Evolutionary conservation across 2,797 vertebrate species (phyloP), one percentile per base, ranked within the genome.

Genomic region (Sebastes hopkinsi): DNA sequence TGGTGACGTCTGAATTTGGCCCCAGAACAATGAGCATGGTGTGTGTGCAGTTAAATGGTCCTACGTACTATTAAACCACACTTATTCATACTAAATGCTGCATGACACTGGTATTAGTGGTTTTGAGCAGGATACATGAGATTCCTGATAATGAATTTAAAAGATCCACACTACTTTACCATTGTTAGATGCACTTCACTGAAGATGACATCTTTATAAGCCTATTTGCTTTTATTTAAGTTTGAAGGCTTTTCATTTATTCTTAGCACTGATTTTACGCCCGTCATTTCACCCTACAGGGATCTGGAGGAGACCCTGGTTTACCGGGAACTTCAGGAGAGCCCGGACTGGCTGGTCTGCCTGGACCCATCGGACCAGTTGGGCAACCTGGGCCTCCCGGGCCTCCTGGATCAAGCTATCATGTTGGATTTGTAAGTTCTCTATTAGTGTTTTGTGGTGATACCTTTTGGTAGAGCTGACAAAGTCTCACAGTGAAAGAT

Each of bases 361-460:
- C 97, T 0, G 98, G 98, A 71, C 97, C 98, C 0, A 95, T 97
- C 0, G 99, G 98, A 90, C 98, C 98, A 0, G 93, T 92, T 12
- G 98, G 98, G 16, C 95, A 20, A 5, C 95, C 97, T 0, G 98
- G 98, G 0, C 97, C 93, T 22, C 96, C 97, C 0, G 98, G 98
- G 0, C 97, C 96, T 0, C 95, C 96, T 0, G 97, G 97, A 18
- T 92, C 90, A 7, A 75, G 94, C 85, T 94, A 94, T 0, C 90
- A 90, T 1, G 95, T 89, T 78, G 98, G 97, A 92, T 99, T 99
- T 95, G 98, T 99, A 92, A 97, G 98, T 97, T 75, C 6, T 64
- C 12, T 4, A 6, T 50, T 23, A 3, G 4, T 46, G 18, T 38
- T 71, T 70, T 34, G 2, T n/a, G 5, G 66, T 32, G 34, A 77